Base-by-base conservation (phyloP, 2,888 invertebrate species). In the Herminia tarsipennalis region DNA sequence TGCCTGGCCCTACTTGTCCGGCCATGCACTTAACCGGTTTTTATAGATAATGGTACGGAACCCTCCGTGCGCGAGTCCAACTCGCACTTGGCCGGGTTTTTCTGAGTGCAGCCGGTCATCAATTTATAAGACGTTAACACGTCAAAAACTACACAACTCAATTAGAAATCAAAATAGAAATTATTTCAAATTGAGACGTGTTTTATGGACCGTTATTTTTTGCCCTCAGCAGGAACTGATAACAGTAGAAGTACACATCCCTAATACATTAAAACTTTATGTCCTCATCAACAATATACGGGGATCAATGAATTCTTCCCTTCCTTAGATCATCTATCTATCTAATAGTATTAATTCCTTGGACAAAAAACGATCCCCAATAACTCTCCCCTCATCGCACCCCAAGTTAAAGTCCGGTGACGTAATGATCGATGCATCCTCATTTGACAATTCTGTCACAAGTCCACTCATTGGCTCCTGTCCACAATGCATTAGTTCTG, bases 361-460 rank as follows among this genome's bases (percentile, higher is more conserved):
- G 16, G 16, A 12, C 12, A 22, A 21, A 32, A 29, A 43, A 29
- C 24, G 14, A 44, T 32, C 30, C 29, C 32, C 36, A 8, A 5
- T 10, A 22, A 9, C 17, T 17, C 18, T 8, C 29, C 36, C 36
- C 36, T 36, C 35, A 3, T 9, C 22, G 2, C n/a, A 10, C 34
- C 18, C 24, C 20, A 21, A 41, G 16, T 42, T 32, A 28, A 38
- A 6, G 16, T 20, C 29, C 29, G n/a, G 39, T 53, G 58, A 54
- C 54, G 52, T 56, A 59, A 69, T 63, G 70, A 66, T 59, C 35
- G 66, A 66, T 66, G 70, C 53, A 63, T 51, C 48, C 41, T 41
- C 45, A 47, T 43, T 49, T 43, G 52, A 45, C 37, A 43, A 50
- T 45, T 49, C 38, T 51, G 18, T 27, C 35, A 12, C 20, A 12